Evolutionary conservation across 2,888 invertebrate genomes (phyloP), one percentile per base, ranked within the genome.

Genomic region (Hypomecis atomaria): DNA sequence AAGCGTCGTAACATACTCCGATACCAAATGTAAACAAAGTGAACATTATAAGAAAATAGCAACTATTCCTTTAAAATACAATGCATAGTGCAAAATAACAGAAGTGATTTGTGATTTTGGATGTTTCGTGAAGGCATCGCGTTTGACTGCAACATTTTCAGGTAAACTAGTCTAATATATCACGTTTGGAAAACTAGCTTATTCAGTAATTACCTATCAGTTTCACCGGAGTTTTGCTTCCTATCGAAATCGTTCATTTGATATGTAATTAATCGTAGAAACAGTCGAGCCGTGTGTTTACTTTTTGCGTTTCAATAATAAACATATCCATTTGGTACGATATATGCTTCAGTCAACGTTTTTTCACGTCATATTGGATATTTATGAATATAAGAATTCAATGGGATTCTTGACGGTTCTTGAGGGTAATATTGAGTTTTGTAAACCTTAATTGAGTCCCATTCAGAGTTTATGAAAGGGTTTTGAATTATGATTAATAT

Each of bases 181-280:
- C 65, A 49, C 43, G 62, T 58, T 62, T 57, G 60, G 66, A 71
- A 66, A 69, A 58, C 47, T 56, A 37, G 37, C 59, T 55, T 45
- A 43, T 48, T 61, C 56, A 64, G 68, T 56, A 67, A 67, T 67
- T 70, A 69, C 57, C 0, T 54, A 62, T 58, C 61, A 62, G 59
- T 72, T 71, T 68, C 66, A 67, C 73, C 73, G 72, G 66, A 59
- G 59, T 61, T 65, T 65, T 40, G 63, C 60, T 70, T 70, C 70
- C 64, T 66, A 67, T 52, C 45, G 23, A 42, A 52, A 49, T 38
- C 45, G 54, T 10, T 45, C 9, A 4, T 49, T 40, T 63, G 40
- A 47, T 60, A 52, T 9, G 7, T 55, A 55, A 64, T 59, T 59
- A 59, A 59, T 64, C 4, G n/a, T 40, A 43, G 37, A 43, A 52